A percentile compares a stretch with the other conserved stretches of the same genome.
These are phyloP conservation scores for Steatocranus sp. DNA, from an alignment of 2,797 vertebrate species.

Conservation along the genomic window DNA sequence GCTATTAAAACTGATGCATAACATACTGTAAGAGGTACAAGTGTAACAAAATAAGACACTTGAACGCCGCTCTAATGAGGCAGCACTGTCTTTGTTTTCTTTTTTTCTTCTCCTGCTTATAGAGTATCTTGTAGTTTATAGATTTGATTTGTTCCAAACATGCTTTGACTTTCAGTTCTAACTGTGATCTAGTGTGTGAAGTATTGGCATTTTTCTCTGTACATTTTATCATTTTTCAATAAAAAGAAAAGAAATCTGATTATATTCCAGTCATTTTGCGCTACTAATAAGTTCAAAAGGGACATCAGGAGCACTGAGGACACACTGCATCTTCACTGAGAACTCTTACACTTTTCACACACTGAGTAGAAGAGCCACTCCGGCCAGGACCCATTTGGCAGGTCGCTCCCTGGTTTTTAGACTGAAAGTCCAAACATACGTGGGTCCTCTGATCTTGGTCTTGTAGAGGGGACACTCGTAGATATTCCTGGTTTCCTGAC, in stretches of 20 bases:
- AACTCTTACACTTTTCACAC: slow-evolving; percentile 53
- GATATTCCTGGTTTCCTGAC: slow-evolving; percentile 77
- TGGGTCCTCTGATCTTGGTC: slow-evolving; percentile 73
- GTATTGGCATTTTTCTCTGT: slow-evolving; percentile 61
- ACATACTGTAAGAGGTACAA: slow-evolving; percentile 59
- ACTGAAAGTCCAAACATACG: slow-evolving; percentile 73
- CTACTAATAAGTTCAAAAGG: neutral
- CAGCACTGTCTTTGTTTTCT: slow-evolving; percentile 21
- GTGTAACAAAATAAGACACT: slow-evolving; percentile 49
- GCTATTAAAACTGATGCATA: slow-evolving; percentile 56
- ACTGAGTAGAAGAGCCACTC: slow-evolving; percentile 77
- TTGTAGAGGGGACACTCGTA: slow-evolving; percentile 79
- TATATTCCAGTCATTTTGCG: neutral
- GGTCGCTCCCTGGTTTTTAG: slow-evolving; percentile 78
- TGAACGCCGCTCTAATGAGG: slow-evolving; percentile 48
- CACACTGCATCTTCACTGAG: neutral
- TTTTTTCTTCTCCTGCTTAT: slow-evolving; percentile 34
- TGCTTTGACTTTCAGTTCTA: slow-evolving; percentile 59
- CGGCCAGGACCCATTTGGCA: slow-evolving; percentile 76
- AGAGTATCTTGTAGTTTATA: slow-evolving; percentile 42
- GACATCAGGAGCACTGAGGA: neutral
- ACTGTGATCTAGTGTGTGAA: slow-evolving; percentile 67
- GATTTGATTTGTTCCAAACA: slow-evolving; percentile 58
- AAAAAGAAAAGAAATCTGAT: slow-evolving; percentile 49
- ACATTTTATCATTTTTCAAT: slow-evolving; percentile 75